phyloP scores from a whole-genome alignment of 2,797 vertebrate species.

The Choloepus didactylus region DNA sequence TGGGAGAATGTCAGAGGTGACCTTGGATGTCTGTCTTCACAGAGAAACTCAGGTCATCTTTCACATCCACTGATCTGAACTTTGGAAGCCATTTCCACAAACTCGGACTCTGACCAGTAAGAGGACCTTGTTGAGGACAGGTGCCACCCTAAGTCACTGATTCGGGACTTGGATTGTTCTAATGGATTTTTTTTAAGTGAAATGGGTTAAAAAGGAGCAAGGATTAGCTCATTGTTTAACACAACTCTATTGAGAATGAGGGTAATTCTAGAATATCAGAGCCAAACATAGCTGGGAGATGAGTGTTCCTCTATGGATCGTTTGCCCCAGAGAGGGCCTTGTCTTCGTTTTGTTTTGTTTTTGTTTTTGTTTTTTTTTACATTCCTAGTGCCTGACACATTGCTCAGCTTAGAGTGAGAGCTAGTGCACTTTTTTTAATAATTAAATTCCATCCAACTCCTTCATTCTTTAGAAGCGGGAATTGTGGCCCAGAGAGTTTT shows the following conservation, averaged over 20 bases:
- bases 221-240: background rate
- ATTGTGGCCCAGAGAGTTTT: background rate
- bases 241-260: background rate
- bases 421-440: background rate
- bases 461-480: background rate
- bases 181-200: background rate
- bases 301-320: background rate
- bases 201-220: background rate
- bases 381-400: background rate
- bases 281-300: background rate
- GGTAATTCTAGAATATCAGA: background rate
- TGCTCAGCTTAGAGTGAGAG: background rate
- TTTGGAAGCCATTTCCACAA: conserved; percentile 1
- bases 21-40: background rate
- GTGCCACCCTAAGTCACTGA: background rate
- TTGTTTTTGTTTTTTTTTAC: background rate
- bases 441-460: background rate
- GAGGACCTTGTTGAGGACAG: background rate
- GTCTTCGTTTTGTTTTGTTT: no score
- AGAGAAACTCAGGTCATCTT: background rate
- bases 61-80: conserved; percentile 6
- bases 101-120: background rate
- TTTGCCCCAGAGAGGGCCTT: background rate
- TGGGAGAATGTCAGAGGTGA: background rate
- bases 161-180: conserved; percentile 14